Evolutionary conservation across 2,888 invertebrate genomes (phyloP), one percentile per base, ranked within the genome.

Genomic region (Pomacea canaliculata): DNA sequence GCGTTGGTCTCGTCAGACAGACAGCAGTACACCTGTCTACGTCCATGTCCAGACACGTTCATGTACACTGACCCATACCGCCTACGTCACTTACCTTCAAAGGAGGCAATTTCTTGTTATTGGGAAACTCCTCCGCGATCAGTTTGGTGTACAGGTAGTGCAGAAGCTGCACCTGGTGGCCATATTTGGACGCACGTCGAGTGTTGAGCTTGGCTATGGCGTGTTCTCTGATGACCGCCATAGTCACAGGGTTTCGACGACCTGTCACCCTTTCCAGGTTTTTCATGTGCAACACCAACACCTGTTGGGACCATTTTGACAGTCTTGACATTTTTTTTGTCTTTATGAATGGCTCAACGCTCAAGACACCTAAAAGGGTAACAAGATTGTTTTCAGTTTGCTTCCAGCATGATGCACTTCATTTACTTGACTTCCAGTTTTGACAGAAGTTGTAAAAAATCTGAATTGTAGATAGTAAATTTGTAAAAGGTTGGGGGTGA

Each of bases 181-280:
- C 88, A 56, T 86, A 82, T 62, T 82, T 76, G 71, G 86, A 82
- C 46, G 80, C 72, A 77, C 83, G 82, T 27, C 88, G 80, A 19
- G 83, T 85, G 37, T 82, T 76, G 8, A 89, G 80, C 71, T 88
- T 88, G n/a, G 83, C 76, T 76, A 71, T 62, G 37, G 71, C 63
- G 60, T 51, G 80, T 49, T 81, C 80, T 63, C 84, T 82, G 79
- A 89, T 86, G 23, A 84, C 69, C 49, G 87, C 83, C 67, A 86
- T 78, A 9, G 86, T 87, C 13, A 81, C 73, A 2, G 84, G 81
- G 77, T 87, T 87, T 72, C 85, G 84, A 60, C 83, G 84, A 16
- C 86, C 82, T 49, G 89, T 82, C 0, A 90, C 77, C 23, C 90
- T 80, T 68, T 90, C 90, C 76, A 86, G 86, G 78, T 89, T 90